Base-by-base conservation (phyloP, 2,888 invertebrate species). In the Rhingia campestris region DNA sequence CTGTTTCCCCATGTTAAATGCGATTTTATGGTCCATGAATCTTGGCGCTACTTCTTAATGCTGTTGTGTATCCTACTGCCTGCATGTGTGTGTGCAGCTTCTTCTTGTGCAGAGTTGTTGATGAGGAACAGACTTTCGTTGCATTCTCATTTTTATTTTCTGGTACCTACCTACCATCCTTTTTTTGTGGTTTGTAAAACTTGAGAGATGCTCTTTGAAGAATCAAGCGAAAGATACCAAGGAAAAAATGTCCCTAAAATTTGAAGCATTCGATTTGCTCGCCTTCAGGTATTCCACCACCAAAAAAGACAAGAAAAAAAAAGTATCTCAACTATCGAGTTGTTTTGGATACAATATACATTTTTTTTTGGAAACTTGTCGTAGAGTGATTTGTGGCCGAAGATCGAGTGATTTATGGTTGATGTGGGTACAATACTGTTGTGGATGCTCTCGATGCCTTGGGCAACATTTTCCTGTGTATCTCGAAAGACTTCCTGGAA, bases 231-330 rank as follows among this genome's bases (percentile, higher is more conserved):
- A 43, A 14, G 32, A 35, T 9, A 47, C 9, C 35, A 39, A 39
- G 47, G 2, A 51, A 61, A 76, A 69, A 59, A 73, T 77, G 77
- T 82, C 82, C 82, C 73, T 77, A 80, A 84, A 70, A 86, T 86
- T 86, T 86, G 86, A 86, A 81, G 79, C 86, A 86, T 86, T 82
- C 86, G 86, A 86, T 86, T 86, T 86, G 73, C 70, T 86, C 86
- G 86, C 86, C 82, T 86, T 86, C 76, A 86, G 86, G 82, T 86
- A 86, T 86, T 86, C 86, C 73, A 81, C 79, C 67, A 22, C 22
- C 22, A 22, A 22, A 22, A 22, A 22, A 22, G 51, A 86, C 79
- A 79, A 77, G 49, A 22, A 51, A 77, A 10, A 59, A 51, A 41
- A 58, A 41, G 51, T 37, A 54, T 69, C 22, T 56, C 41, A 43